A percentile compares a stretch with the other conserved stretches of the same genome.
phyloP scores from a whole-genome alignment of 1,140 invertebrate genomes.

The Ceratoteleas bidentatus region DNA sequence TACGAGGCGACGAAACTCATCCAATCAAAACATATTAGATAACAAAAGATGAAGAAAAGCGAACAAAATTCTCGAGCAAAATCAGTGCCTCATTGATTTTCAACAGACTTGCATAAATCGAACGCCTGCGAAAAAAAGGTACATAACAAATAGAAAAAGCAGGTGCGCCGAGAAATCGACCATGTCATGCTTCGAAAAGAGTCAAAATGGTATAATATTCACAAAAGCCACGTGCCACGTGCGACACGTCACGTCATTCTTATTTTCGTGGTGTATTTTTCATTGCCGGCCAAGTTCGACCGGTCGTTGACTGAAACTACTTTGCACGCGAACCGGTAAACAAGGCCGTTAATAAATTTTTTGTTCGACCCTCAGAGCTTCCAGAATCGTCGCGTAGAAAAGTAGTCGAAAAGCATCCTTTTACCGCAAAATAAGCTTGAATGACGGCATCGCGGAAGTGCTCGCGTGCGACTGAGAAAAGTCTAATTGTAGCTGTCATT shows the following conservation, averaged over 20 bases:
- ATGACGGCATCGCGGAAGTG: conserved; percentile 8
- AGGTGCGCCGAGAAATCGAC: too few species aligned
- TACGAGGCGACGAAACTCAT: conserved; percentile 10
- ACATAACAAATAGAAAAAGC: too few species aligned
- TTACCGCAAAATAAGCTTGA: neutral
- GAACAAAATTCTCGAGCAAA: neutral
- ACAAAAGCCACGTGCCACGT: neutral
- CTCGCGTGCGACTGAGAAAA: conserved; percentile 20
- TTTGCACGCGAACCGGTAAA: conserved; percentile 14
- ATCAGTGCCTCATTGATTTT: too few species aligned
- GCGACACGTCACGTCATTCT: neutral
- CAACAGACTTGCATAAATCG: too few species aligned
- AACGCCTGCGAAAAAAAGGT: too few species aligned
- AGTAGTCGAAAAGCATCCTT: neutral
- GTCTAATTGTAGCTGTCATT: conserved; percentile 33
- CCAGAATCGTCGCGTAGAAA: neutral
- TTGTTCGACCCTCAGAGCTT: neutral
- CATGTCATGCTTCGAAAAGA: too few species aligned
- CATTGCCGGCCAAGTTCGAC: conserved; percentile 11
- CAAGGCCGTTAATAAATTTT: conserved; percentile 6
- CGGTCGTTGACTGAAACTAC: conserved; percentile 26
- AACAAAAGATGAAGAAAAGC: conserved; percentile 12
- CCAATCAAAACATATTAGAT: conserved; percentile 13
- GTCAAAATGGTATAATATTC: neutral
- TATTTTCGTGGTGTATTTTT: conserved; percentile 14